Conservation (phyloP, 2,888 invertebrate species). For the Idaea aversata region DNA sequence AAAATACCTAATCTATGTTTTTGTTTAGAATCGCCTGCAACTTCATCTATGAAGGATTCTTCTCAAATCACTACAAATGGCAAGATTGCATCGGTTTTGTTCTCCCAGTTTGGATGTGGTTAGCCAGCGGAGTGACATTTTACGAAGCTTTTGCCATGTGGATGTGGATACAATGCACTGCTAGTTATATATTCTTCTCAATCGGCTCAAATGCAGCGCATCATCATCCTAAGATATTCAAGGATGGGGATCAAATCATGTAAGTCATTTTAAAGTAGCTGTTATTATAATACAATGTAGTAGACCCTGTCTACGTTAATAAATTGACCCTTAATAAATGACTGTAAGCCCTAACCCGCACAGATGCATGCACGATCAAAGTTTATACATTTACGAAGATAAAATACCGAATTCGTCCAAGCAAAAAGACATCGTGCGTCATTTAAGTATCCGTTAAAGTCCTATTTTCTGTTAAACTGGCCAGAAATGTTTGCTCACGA, state of each 20-base stretch:
- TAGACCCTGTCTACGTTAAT: neutral
- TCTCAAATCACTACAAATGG: conserved; percentile 54
- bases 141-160: conserved; percentile 70
- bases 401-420: neutral
- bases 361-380: neutral
- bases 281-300: neutral
- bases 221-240: conserved; percentile 89
- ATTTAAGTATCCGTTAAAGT: conserved; percentile 6
- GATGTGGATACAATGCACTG: conserved; percentile 77
- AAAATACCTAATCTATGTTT: neutral
- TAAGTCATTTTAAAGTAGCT: conserved; percentile 38
- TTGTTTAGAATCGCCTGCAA: conserved; percentile 40
- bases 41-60: conserved; percentile 50
- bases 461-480: conserved; percentile 13
- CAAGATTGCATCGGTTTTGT: conserved; percentile 58
- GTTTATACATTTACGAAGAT: neutral
- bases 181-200: conserved; percentile 81
- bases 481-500: conserved; percentile 10
- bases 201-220: conserved; percentile 89
- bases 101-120: conserved; percentile 67
- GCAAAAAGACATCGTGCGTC: neutral
- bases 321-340: neutral
- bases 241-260: conserved; percentile 88
- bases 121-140: conserved; percentile 50
- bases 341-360: neutral